Conservation (phyloP, 2,113 vertebrate genomes). For the Oxyura jamaicensis region DNA sequence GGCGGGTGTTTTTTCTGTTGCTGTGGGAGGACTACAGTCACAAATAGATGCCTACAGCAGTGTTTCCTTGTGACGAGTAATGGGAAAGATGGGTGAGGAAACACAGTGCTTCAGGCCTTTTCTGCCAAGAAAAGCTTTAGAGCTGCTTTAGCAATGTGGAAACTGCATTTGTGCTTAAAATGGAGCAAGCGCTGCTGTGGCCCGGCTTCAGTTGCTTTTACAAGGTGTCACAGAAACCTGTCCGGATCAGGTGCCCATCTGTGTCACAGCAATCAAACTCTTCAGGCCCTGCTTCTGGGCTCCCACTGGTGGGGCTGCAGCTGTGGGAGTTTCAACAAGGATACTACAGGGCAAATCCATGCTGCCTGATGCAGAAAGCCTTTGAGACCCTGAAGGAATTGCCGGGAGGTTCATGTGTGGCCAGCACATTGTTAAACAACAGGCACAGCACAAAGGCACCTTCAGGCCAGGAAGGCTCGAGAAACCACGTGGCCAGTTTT, state of each 20-base stretch:
- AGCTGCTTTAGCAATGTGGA: background rate
- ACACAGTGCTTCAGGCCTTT: background rate
- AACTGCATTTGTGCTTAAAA: background rate
- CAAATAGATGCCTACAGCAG: background rate
- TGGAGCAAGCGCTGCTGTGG: background rate
- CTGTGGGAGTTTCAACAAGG: fast-evolving
- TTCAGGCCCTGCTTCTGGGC: background rate
- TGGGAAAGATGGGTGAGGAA: background rate
- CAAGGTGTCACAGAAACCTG: background rate
- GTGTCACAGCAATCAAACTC: background rate
- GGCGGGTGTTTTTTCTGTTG: background rate
- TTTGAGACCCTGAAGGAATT: background rate
- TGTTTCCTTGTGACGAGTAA: background rate
- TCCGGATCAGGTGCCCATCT: background rate
- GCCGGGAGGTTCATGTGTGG: background rate
- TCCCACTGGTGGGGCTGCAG: fast-evolving
- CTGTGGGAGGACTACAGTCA: background rate
- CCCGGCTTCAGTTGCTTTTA: background rate
- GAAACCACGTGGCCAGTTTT: fast-evolving
- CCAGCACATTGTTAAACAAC: background rate
- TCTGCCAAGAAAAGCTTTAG: background rate
- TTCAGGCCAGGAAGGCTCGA: background rate
- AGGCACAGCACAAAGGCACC: background rate
- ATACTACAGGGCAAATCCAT: background rate
- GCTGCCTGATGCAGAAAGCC: background rate